These are phyloP conservation scores for Dorcus hopei DNA, from an alignment of 2,888 invertebrate genomes.

Conservation along the genomic window DNA sequence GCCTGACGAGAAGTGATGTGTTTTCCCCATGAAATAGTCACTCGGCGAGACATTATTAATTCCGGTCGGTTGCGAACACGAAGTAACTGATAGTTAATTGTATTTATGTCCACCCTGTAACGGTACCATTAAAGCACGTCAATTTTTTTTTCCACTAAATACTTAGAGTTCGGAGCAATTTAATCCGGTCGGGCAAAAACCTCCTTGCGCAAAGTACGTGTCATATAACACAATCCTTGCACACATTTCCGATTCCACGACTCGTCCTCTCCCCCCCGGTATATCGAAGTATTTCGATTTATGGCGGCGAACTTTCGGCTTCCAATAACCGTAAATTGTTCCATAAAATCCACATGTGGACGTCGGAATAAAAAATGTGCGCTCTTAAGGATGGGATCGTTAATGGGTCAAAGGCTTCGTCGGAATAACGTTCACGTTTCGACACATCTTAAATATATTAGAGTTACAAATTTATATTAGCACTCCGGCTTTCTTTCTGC, in stretches of 20 bases:
- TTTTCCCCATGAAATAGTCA: too few relatives aligned
- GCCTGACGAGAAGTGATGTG: too few relatives aligned
- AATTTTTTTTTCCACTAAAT: too few relatives aligned
- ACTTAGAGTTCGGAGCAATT: not conserved
- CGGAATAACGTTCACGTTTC: conserved; percentile 10
- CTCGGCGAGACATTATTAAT: too few relatives aligned
- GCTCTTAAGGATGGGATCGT: conserved; percentile 39
- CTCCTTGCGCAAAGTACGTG: not conserved
- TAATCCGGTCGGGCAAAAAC: not conserved
- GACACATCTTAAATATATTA: conserved; percentile 8
- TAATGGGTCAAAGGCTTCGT: conserved; percentile 31
- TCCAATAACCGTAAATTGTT: conserved; percentile 48
- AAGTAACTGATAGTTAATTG: too few relatives aligned
- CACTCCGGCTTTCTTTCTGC: not conserved
- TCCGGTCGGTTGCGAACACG: too few relatives aligned
- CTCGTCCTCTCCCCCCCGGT: not conserved
- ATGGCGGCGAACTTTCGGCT: conserved; percentile 43
- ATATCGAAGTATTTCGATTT: conserved; percentile 39
- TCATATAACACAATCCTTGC: conserved; percentile 6
- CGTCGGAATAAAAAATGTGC: conserved; percentile 41
- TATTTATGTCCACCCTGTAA: too few relatives aligned
- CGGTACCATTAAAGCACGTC: not conserved
- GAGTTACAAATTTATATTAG: conserved; percentile 7
- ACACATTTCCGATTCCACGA: conserved; percentile 35
- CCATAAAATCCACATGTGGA: conserved; percentile 45